Evolutionary conservation across 2,888 invertebrate genomes (phyloP).

Genomic region (Ennomos fuscantarius): DNA sequence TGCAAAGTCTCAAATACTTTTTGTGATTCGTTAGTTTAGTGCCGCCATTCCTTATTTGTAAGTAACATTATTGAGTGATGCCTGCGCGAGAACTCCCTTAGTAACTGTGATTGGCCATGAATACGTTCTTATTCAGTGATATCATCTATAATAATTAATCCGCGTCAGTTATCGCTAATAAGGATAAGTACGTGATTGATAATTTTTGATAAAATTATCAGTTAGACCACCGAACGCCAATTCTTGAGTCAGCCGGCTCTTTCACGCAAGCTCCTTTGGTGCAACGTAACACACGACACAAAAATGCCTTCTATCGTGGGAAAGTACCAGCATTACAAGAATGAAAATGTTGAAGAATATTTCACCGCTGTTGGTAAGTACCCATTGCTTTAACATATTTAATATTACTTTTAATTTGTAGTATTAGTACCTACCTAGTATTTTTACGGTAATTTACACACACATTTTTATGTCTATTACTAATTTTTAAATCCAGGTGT

Average conservation of each 20-base stretch:
- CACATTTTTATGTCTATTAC: background rate
- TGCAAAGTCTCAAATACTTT: too few relatives aligned
- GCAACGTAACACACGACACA: constrained; percentile 4
- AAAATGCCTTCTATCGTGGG: constrained; percentile 85
- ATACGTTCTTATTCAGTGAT: constrained; percentile 6
- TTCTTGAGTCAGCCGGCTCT: background rate
- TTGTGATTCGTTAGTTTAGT: too few relatives aligned
- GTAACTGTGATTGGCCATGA: constrained; percentile 8
- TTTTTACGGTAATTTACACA: too few relatives aligned
- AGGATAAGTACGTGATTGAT: constrained; percentile 42
- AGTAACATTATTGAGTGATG: too few relatives aligned
- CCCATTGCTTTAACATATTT: background rate
- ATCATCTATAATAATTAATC: constrained; percentile 24
- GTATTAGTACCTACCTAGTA: too few relatives aligned
- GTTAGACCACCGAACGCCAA: constrained; percentile 9
- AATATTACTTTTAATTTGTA: background rate
- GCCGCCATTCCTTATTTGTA: too few relatives aligned
- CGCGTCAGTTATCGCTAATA: constrained; percentile 22
- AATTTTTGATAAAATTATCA: constrained; percentile 37
- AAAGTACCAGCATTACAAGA: constrained; percentile 87
- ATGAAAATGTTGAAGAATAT: constrained; percentile 88
- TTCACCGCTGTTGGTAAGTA: constrained; percentile 86
- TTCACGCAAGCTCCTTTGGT: constrained; percentile 3
- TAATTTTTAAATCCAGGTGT: constrained; percentile 76
- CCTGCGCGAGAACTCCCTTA: constrained; percentile 5